phyloP scores from a whole-genome alignment of 2,888 invertebrate genomes.

The Exephanes ischioxanthus region DNA sequence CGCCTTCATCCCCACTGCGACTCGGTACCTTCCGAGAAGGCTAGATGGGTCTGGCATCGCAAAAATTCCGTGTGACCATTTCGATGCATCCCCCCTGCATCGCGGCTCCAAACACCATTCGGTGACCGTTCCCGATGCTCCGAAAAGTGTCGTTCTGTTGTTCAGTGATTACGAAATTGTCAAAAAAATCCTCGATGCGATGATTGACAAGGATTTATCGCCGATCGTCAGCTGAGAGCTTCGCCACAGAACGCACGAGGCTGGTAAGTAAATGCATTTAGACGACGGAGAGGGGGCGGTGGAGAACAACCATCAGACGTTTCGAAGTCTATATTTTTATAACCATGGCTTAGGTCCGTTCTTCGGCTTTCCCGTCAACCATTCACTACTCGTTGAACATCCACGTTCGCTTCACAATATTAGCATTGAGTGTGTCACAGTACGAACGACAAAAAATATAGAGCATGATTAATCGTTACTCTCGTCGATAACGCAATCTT shows the following conservation, averaged over 20 bases:
- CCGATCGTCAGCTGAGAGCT: constrained; percentile 14
- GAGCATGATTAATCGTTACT: not conserved
- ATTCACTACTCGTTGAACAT: not conserved
- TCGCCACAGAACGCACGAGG: not conserved
- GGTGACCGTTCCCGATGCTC: constrained; percentile 1
- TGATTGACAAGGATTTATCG: constrained; percentile 33
- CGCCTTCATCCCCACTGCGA: not conserved
- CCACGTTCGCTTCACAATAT: not conserved
- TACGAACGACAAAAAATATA: not conserved
- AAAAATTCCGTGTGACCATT: constrained; percentile 26
- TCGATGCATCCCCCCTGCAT: constrained; percentile 8
- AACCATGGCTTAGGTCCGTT: not conserved
- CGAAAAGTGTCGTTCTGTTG: constrained; percentile 18
- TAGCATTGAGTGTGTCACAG: not conserved
- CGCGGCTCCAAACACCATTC: constrained; percentile 19
- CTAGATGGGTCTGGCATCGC: not conserved
- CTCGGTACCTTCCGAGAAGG: not conserved
- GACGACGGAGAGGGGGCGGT: not conserved
- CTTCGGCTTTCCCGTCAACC: constrained; percentile 7
- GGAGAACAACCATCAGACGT: not conserved
- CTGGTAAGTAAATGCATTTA: constrained; percentile 25
- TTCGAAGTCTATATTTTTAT: constrained; percentile 4
- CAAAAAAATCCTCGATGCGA: not conserved
- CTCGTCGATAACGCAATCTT: not conserved
- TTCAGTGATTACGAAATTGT: constrained; percentile 11